These are phyloP conservation scores for Glaucomys volans DNA, from an alignment of 2,113 vertebrate genomes.

Conservation along the genomic window DNA sequence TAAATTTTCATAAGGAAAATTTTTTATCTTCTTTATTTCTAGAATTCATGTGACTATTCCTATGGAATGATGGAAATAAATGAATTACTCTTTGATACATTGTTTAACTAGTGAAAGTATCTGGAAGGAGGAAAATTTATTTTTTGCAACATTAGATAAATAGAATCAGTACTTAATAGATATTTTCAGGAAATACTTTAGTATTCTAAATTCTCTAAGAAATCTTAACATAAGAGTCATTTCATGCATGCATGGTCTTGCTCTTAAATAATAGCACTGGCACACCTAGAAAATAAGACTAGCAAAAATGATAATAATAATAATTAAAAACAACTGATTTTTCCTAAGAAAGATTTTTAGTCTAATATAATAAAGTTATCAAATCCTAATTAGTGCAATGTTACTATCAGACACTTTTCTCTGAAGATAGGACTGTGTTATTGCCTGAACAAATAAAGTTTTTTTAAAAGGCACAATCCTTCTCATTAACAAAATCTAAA, in stretches of 20 bases:
- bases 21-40: background rate
- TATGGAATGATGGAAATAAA: slow-evolving; percentile 2
- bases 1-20: background rate
- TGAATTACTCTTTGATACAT: background rate
- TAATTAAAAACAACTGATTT: background rate
- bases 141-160: slow-evolving; percentile 12
- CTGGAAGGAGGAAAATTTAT: background rate
- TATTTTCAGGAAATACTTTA: background rate
- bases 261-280: slow-evolving; percentile 13
- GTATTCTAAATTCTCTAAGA: background rate
- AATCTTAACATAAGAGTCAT: slow-evolving; percentile 30
- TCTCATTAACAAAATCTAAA: slow-evolving; percentile 31
- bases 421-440: background rate
- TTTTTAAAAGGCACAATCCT: slow-evolving; percentile 30
- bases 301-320: background rate
- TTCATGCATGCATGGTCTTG: background rate
- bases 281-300: background rate
- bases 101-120: slow-evolving; percentile 17
- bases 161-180: background rate
- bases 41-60: slow-evolving; percentile 7
- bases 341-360: background rate
- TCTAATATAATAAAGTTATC: slow-evolving; percentile 32
- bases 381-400: slow-evolving; percentile 53
- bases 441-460: background rate
- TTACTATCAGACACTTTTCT: slow-evolving; percentile 28